A percentile compares a stretch with the other conserved stretches of the same genome.
Evolutionary conservation across 2,888 invertebrate species (phyloP).

Genomic region (Cylloceria caligata): DNA sequence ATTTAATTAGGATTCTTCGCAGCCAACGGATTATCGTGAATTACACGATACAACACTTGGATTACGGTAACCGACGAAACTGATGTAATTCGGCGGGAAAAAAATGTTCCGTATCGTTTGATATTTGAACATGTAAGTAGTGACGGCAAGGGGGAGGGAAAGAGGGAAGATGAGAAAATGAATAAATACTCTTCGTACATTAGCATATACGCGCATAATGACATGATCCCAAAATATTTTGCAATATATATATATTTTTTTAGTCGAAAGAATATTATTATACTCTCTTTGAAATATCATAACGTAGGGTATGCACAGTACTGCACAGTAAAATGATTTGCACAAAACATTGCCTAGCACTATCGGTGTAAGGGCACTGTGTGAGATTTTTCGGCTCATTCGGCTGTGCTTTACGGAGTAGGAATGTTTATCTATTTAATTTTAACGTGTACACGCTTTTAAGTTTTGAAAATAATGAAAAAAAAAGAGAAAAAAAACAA

Average conservation of each 20-base stretch:
- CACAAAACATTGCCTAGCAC: constrained; percentile 65
- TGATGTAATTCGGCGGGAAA: constrained; percentile 10
- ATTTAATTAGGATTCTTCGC: constrained; percentile 46
- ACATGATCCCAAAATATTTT: constrained; percentile 76
- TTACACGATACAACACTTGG: constrained; percentile 22
- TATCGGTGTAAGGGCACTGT: constrained; percentile 58
- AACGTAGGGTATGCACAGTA: constrained; percentile 69
- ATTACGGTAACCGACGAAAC: constrained; percentile 30
- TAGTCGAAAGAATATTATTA: constrained; percentile 71
- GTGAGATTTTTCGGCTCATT: constrained; percentile 70
- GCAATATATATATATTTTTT: constrained; percentile 77
- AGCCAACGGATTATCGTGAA: constrained; percentile 22
- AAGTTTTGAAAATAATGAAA: constrained; percentile 42
- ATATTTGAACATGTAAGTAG: constrained; percentile 45
- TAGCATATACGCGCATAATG: constrained; percentile 69
- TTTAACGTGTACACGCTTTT: constrained; percentile 55
- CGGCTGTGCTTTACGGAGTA: constrained; percentile 71
- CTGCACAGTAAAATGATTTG: constrained; percentile 67
- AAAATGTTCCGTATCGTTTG: constrained; percentile 8
- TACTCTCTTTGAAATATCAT: constrained; percentile 71
- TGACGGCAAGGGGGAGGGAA: constrained; percentile 7
- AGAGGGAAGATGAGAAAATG: constrained; percentile 41
- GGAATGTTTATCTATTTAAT: constrained; percentile 61
- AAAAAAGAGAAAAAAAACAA: not conserved
- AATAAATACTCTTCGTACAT: constrained; percentile 73